phyloP scores from a whole-genome alignment of 2,888 invertebrate species.

The Stenodema calcarata region DNA sequence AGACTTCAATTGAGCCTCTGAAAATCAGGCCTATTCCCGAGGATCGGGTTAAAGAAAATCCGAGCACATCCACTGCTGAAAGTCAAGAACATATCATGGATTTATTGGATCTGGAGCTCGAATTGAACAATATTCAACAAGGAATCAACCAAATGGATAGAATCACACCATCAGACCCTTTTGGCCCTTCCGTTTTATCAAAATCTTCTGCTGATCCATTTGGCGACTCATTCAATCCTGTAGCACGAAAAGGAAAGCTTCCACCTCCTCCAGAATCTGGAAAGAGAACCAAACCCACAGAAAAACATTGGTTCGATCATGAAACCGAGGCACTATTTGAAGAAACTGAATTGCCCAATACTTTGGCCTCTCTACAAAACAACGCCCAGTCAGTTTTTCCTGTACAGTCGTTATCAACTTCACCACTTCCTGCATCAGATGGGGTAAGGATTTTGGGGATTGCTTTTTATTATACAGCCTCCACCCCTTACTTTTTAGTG shows the following conservation, averaged over 20 bases:
- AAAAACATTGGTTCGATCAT: constrained; percentile 64
- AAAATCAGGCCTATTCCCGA: constrained; percentile 51
- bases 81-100: constrained; percentile 70
- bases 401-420: constrained; percentile 40
- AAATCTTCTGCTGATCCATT: constrained; percentile 70
- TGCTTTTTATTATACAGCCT: not conserved
- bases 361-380: constrained; percentile 27
- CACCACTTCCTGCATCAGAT: constrained; percentile 48
- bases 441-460: constrained; percentile 34
- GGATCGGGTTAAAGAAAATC: constrained; percentile 48
- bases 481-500: not conserved
- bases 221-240: constrained; percentile 75
- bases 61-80: constrained; percentile 50
- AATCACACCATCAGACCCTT: constrained; percentile 75
- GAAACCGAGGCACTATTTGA: constrained; percentile 64
- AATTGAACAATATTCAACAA: constrained; percentile 82
- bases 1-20: constrained; percentile 51
- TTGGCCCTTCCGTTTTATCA: constrained; percentile 66
- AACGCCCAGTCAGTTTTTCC: constrained; percentile 45
- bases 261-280: constrained; percentile 60
- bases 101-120: constrained; percentile 85
- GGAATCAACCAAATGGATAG: constrained; percentile 89
- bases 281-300: constrained; percentile 54
- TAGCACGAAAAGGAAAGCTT: constrained; percentile 58
- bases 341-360: constrained; percentile 60